Evolutionary conservation across 2,797 vertebrate genomes (phyloP).

Genomic region (Gymnocypris eckloni): DNA sequence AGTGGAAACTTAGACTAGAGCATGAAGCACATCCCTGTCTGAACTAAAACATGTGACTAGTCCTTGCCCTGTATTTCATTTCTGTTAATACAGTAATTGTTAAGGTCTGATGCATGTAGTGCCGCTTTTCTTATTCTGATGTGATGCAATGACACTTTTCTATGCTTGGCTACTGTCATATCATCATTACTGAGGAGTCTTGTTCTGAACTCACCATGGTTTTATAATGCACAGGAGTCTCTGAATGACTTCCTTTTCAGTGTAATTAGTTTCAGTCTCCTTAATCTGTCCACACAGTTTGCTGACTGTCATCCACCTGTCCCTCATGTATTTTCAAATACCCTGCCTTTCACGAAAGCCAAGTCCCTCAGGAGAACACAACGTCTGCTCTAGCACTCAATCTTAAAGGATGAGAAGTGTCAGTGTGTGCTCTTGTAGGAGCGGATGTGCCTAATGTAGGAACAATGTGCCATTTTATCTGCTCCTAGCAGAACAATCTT

Average conservation of each 20-base stretch:
- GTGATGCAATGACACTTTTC: neutral
- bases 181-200: neutral
- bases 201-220: neutral
- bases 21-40: neutral
- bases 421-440: slow-evolving; percentile 7
- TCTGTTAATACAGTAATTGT: neutral
- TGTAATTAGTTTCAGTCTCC: slow-evolving; percentile 9
- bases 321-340: neutral
- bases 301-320: neutral
- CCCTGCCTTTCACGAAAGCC: neutral
- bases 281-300: slow-evolving; percentile 20
- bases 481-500: neutral
- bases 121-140: neutral
- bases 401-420: slow-evolving; percentile 8
- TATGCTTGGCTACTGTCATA: neutral
- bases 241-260: neutral
- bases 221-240: neutral
- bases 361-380: slow-evolving; percentile 11
- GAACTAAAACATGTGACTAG: neutral
- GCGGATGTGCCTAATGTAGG: neutral
- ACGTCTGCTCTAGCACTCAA: neutral
- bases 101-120: neutral
- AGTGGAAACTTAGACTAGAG: neutral
- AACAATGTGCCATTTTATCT: slow-evolving; percentile 21
- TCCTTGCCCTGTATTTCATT: neutral